Percentiles rank a stretch among this genome's conserved stretches.
Evolutionary conservation across 2,888 invertebrate species (phyloP).

Genomic region (Eristalis tenax): DNA sequence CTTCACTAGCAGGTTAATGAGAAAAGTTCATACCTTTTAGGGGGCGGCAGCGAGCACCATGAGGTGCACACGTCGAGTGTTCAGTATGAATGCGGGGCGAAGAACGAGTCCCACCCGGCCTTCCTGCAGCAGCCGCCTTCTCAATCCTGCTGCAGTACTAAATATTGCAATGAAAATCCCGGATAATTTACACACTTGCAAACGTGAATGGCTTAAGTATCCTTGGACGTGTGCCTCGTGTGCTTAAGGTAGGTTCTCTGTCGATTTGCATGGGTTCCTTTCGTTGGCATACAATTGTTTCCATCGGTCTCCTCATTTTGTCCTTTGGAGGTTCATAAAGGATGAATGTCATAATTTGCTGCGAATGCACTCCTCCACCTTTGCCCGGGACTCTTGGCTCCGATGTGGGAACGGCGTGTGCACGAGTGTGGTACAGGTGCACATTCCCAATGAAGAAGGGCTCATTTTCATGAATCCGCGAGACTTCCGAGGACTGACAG

Average conservation of each 20-base stretch:
- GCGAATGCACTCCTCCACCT: slow-evolving; percentile 45
- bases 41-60: slow-evolving; percentile 69
- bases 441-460: slow-evolving; percentile 27
- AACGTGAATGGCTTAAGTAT: slow-evolving; percentile 67
- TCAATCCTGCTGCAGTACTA: slow-evolving; percentile 61
- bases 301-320: slow-evolving; percentile 3
- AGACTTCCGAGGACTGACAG: slow-evolving; percentile 56
- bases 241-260: not conserved
- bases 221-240: slow-evolving; percentile 31
- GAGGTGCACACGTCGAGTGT: slow-evolving; percentile 68
- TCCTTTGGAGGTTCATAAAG: slow-evolving; percentile 40
- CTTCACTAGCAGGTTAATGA: slow-evolving; percentile 77
- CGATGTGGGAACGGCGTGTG: not conserved
- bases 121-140: slow-evolving; percentile 41
- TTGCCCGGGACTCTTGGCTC: not conserved
- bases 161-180: slow-evolving; percentile 67
- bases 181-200: slow-evolving; percentile 68
- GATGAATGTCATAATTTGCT: slow-evolving; percentile 65
- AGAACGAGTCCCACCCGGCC: slow-evolving; percentile 1
- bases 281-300: not conserved
- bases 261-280: slow-evolving; percentile 4
- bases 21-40: slow-evolving; percentile 79
- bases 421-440: slow-evolving; percentile 22
- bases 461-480: slow-evolving; percentile 54
- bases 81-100: slow-evolving; percentile 28